Evolutionary conservation across 2,797 vertebrate species (phyloP).

Genomic region (Alectoris magna): DNA sequence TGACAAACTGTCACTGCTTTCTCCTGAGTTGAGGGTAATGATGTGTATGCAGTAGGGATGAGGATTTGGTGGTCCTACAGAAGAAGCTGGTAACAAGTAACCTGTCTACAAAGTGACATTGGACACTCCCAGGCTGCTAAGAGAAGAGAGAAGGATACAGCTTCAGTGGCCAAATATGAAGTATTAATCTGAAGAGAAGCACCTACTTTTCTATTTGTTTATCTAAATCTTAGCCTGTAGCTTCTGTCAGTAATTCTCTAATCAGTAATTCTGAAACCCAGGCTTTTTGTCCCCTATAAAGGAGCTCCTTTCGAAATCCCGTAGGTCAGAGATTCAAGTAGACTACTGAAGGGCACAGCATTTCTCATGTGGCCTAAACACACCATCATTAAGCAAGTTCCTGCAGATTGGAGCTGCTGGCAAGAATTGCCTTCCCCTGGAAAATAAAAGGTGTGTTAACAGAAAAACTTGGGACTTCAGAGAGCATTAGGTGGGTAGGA

Average conservation of each 20-base stretch:
- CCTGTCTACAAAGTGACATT: background rate
- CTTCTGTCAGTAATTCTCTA: background rate
- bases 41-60: background rate
- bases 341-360: background rate
- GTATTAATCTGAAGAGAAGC: background rate
- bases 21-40: background rate
- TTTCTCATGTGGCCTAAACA: background rate
- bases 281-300: background rate
- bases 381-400: background rate
- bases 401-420: background rate
- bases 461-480: background rate
- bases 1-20: background rate
- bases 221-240: background rate
- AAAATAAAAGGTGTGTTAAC: constrained; percentile 8
- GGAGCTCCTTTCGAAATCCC: background rate
- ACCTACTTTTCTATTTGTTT: background rate
- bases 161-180: background rate
- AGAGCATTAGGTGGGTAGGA: constrained; percentile 25
- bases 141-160: background rate
- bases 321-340: background rate
- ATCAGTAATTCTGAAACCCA: background rate
- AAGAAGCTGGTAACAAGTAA: background rate
- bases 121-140: background rate
- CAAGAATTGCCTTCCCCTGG: background rate
- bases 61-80: background rate